A percentile compares a stretch with the other conserved stretches of the same genome.
Evolutionary conservation across 2,113 vertebrate species (phyloP).

Genomic region (Oophaga pumilio): DNA sequence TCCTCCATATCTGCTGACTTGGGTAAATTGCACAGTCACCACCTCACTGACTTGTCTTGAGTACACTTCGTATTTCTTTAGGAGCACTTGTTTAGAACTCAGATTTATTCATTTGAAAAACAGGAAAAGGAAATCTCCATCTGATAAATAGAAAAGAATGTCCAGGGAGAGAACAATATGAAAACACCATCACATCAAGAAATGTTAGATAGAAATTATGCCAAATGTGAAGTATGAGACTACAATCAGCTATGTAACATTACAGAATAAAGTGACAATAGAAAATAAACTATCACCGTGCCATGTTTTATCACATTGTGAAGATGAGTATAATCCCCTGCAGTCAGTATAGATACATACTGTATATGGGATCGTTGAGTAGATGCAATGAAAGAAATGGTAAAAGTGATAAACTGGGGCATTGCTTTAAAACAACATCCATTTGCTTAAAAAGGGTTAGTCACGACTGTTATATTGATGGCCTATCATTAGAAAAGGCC

Average conservation of each 20-base stretch:
- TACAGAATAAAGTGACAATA: neutral
- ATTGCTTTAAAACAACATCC: too few relatives aligned
- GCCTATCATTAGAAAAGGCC: too few relatives aligned
- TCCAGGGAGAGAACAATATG: constrained; percentile 22
- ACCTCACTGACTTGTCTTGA: neutral
- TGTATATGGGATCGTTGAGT: too few relatives aligned
- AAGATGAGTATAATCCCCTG: too few relatives aligned
- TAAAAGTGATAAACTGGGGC: too few relatives aligned
- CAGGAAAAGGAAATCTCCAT: constrained; percentile 45
- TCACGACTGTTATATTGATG: too few relatives aligned
- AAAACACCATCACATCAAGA: neutral
- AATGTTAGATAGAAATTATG: constrained; percentile 14
- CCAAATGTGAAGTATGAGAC: neutral
- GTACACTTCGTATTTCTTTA: neutral
- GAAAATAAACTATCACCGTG: neutral
- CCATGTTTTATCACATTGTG: neutral
- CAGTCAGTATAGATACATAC: too few relatives aligned
- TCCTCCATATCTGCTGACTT: constrained; percentile 2
- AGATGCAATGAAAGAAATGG: too few relatives aligned
- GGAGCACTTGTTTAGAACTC: neutral
- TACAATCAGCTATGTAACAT: neutral
- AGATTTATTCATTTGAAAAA: constrained; percentile 17
- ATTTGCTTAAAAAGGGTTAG: too few relatives aligned
- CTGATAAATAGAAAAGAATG: constrained; percentile 25
- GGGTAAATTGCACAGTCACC: neutral